These are phyloP conservation scores for Geodia barretti DNA, from an alignment of 37 sponge, comb jelly and placozoan genomes.

Conservation along the genomic window DNA sequence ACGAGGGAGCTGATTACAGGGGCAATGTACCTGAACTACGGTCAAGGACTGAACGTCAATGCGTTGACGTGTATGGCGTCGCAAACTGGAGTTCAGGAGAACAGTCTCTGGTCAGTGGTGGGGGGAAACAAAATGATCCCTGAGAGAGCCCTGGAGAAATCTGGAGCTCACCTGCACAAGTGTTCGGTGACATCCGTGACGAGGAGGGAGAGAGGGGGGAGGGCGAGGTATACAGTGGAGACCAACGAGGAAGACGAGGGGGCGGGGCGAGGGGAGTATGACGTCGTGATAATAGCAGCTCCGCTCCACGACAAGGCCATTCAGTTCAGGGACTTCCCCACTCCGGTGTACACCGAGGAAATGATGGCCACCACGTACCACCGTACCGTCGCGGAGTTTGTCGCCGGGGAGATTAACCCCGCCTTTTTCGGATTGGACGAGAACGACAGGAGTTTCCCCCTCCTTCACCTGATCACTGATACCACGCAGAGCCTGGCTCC, in stretches of 20 bases:
- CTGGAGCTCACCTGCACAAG: constrained; percentile 49
- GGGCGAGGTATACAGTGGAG: constrained; percentile 12
- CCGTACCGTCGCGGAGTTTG: constrained; percentile 76
- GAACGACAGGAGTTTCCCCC: constrained; percentile 48
- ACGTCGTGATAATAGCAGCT: constrained; percentile 81
- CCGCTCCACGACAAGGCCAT: constrained; percentile 62
- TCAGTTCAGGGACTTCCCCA: constrained; percentile 66
- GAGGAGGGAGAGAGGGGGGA: constrained; percentile 11
- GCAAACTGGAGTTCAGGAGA: constrained; percentile 74
- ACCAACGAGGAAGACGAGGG: neutral
- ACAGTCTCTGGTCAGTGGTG: constrained; percentile 72
- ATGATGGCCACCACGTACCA: constrained; percentile 50
- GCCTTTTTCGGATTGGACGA: constrained; percentile 45
- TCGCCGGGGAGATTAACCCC: constrained; percentile 65
- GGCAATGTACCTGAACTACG: constrained; percentile 74
- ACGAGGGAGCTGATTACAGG: constrained; percentile 74
- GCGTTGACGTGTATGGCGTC: constrained; percentile 76
- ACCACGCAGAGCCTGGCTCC: constrained; percentile 10
- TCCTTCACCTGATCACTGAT: constrained; percentile 49
- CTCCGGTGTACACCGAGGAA: constrained; percentile 40
- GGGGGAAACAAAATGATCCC: constrained; percentile 81
- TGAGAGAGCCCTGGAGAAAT: constrained; percentile 55
- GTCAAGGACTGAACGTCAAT: constrained; percentile 56
- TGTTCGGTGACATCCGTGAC: constrained; percentile 53
- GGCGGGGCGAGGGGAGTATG: constrained; percentile 28